Evolutionary conservation across 2,113 vertebrate species (phyloP), one percentile per base, ranked within the genome.

Genomic region (Phyllostomus discolor): DNA sequence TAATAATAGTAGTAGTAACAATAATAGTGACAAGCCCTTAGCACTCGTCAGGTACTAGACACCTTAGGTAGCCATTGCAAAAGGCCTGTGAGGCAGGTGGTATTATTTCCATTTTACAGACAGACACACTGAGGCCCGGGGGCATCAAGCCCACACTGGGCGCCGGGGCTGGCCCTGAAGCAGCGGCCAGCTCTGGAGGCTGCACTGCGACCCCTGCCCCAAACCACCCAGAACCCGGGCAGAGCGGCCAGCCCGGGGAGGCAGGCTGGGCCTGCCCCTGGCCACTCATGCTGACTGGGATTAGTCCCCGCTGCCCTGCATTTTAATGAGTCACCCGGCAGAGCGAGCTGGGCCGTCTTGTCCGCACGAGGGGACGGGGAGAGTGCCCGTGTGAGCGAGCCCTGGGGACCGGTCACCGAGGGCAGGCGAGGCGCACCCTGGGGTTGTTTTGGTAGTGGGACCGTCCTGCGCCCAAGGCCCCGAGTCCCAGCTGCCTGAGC

Each of bases 201-300:
- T 69, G 15, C 1, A 1, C 41, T 33, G 46, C 50, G 26, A 38
- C 4, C 72, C 4, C 26, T 2, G 76, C 35, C 16, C 26, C 9
- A 17, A 15, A 15, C 41, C 20, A 1, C 31, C 41, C 72, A 41
- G 62, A 83, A 22, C 28, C 22, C 1, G 2, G 54, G 22, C 41
- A 2, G 50, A 33, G 64, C 46, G 73, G 38, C 64, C 59, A 19
- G 26, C 1, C 6, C 26, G 16, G 10, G 15, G 6, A 38, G 52
- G n/a, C 22, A 24, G 35, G 7, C 20, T 41, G 75, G 38, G 11
- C 41, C 67, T 41, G 33, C 35, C 59, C 38, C 24, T 14, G 0
- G 14, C 46, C 31, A 2, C 28, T 14, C 2, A 16, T 1, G 35
- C 28, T n/a, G 57, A 20, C 31, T 0, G 0, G 31, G 4, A 9